Conservation (phyloP, 2,797 vertebrate species). For the Labroides dimidiatus region DNA sequence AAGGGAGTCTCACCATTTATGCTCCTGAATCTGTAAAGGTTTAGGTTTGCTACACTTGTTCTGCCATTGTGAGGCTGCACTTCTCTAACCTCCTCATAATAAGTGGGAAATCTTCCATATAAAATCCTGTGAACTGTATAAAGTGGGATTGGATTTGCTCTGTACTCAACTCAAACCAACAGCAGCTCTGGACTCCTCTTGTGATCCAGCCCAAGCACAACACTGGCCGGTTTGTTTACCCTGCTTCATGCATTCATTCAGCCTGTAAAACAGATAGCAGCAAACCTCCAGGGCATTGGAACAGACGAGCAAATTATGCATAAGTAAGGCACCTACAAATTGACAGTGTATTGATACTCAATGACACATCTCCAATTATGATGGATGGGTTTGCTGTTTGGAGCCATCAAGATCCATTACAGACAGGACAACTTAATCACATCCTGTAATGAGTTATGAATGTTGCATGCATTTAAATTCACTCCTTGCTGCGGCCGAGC, state of each 20-base stretch:
- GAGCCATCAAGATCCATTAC: slow-evolving; percentile 40
- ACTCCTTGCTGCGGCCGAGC: slow-evolving; percentile 7
- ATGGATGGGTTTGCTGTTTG: slow-evolving; percentile 51
- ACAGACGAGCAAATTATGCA: background rate
- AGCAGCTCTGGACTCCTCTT: background rate
- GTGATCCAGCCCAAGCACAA: background rate
- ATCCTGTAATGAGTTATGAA: slow-evolving; percentile 55
- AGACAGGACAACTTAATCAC: slow-evolving; percentile 54
- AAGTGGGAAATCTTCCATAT: slow-evolving; percentile 17
- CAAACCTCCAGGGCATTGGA: slow-evolving; percentile 5
- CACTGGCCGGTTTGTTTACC: slow-evolving; percentile 3
- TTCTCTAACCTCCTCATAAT: slow-evolving; percentile 12
- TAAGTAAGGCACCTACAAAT: slow-evolving; percentile 8
- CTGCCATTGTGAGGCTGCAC: slow-evolving; percentile 18
- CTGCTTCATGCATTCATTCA: slow-evolving; percentile 17
- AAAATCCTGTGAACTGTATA: slow-evolving; percentile 23
- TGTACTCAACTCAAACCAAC: slow-evolving; percentile 13
- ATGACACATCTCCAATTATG: slow-evolving; percentile 54
- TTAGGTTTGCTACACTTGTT: slow-evolving; percentile 27
- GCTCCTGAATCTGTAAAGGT: slow-evolving; percentile 16
- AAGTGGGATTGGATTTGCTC: slow-evolving; percentile 9
- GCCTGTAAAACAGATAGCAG: slow-evolving; percentile 22
- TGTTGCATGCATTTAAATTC: slow-evolving; percentile 34
- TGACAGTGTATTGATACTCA: slow-evolving; percentile 46
- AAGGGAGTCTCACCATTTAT: background rate